A percentile compares a stretch with the other conserved stretches of the same genome.
phyloP scores from a whole-genome alignment of 2,113 vertebrate species.

The Tricholaema leucomelas region DNA sequence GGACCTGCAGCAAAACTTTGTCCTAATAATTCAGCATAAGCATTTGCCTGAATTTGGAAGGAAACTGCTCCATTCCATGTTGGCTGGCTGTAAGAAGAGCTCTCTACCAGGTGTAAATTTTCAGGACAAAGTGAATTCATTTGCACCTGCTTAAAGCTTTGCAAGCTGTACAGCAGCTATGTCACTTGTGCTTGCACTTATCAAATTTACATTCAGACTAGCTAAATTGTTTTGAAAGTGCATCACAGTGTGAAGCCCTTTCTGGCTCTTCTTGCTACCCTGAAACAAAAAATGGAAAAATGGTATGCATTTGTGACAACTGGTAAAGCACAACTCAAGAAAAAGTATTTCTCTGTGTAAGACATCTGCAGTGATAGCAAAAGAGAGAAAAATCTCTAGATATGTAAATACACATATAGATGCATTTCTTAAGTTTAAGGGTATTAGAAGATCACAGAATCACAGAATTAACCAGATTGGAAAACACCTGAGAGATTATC shows the following conservation, averaged over 20 bases:
- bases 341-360: neutral
- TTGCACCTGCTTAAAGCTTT: constrained; percentile 53
- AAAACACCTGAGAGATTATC: too few species aligned
- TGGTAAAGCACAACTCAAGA: constrained; percentile 30
- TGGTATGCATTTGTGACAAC: constrained; percentile 6
- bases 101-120: constrained; percentile 28
- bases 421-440: neutral
- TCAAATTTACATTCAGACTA: constrained; percentile 67
- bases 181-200: constrained; percentile 23
- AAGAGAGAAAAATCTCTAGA: neutral
- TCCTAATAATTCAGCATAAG: neutral
- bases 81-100: constrained; percentile 3
- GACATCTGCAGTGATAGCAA: neutral
- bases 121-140: constrained; percentile 55
- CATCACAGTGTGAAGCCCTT: constrained; percentile 47
- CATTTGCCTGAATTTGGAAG: neutral
- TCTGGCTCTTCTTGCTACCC: constrained; percentile 27
- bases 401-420: neutral
- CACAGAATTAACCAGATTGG: too few species aligned
- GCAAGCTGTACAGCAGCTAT: constrained; percentile 6
- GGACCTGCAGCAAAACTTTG: neutral
- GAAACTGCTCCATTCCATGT: neutral
- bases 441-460: neutral
- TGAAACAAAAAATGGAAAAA: constrained; percentile 38
- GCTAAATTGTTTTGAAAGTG: constrained; percentile 69